These are phyloP conservation scores for Orchestia grillus DNA, from an alignment of 1,140 invertebrate species.

Conservation along the genomic window DNA sequence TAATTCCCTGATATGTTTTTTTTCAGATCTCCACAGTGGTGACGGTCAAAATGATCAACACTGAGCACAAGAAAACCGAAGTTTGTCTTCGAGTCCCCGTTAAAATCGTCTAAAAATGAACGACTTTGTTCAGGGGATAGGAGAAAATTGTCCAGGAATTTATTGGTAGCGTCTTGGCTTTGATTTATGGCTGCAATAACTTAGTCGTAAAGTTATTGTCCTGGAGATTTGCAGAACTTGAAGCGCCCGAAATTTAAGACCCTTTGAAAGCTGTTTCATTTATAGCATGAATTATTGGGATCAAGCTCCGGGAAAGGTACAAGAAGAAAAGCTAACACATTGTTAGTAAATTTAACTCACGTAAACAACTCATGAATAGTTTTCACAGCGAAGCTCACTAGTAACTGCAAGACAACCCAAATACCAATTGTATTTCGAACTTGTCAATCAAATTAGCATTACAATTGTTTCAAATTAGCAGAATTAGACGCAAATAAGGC, in stretches of 20 bases:
- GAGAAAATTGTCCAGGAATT: not conserved
- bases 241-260: not conserved
- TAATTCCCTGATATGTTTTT: not conserved
- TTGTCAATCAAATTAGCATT: too few relatives aligned
- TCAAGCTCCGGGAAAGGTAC: not conserved
- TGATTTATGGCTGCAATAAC: not conserved
- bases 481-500: too few relatives aligned
- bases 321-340: not conserved
- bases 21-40: not conserved
- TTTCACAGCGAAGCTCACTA: not conserved
- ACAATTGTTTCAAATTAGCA: too few relatives aligned
- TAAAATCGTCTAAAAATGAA: not conserved
- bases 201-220: not conserved
- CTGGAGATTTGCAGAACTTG: not conserved
- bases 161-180: not conserved
- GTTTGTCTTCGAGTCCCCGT: not conserved
- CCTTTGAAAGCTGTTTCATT: not conserved
- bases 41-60: not conserved
- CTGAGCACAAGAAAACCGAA: not conserved
- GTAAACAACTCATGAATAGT: not conserved
- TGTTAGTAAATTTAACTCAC: not conserved
- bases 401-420: not conserved
- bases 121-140: not conserved
- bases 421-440: not conserved
- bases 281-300: not conserved